Base-by-base conservation (phyloP, 2,888 invertebrate genomes). In the Chironomus tentans region DNA sequence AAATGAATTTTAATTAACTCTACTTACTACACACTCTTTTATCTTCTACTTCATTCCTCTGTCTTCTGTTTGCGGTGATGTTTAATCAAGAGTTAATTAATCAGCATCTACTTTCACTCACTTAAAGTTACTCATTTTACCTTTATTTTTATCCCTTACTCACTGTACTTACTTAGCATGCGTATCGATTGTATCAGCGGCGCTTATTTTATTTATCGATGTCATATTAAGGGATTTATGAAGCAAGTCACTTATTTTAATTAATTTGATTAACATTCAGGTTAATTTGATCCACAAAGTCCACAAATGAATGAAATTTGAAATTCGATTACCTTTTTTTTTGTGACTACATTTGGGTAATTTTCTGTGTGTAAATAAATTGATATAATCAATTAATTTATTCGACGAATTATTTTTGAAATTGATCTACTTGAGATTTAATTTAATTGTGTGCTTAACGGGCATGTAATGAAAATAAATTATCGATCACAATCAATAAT, bases 11-110 rank as follows among this genome's bases (percentile, higher is more conserved):
- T 56, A 56, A 56, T 56, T 56, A 56, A 56, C 15, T 56, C 56
- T 56, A 18, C 38, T 38, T 38, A 38, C 38, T 38, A 38, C 38
- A 38, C 38, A 38, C 10, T 56, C 56, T 18, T 56, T 56, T 56
- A 18, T 56, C 56, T 24, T 24, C 21, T 65, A 2, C 12, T 65
- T 65, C 7, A 12, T 22, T n/a, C n/a, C 12, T 24, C 21, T 5
- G 21, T 65, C 15, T 62, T 62, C 12, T 13, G 65, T 21, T 21
- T 18, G 18, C 24, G 65, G 24, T 22, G 21, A 65, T 56, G 21
- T 65, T 24, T 24, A 65, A 65, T 65, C 65, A 65, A 65, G 65
- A 21, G 6, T 65, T 65, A 65, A 65, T 65, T 65, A 65, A 65
- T 65, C 65, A 65, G 21, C 65, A 13, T 65, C 22, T 22, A 65